Conservation (phyloP, 2,113 vertebrate genomes). For the Phylloscopus whistleri region DNA sequence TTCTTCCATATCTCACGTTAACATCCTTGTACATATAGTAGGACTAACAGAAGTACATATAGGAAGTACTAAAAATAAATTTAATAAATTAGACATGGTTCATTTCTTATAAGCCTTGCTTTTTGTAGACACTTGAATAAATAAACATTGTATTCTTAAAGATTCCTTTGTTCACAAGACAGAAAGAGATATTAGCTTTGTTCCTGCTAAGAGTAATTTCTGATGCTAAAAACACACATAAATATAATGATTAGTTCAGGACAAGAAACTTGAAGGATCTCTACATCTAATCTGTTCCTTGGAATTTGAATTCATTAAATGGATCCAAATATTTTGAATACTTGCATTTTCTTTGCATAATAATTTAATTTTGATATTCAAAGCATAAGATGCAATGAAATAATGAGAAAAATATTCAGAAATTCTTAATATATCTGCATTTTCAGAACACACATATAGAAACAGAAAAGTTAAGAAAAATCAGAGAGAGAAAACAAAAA, state of each 20-base stretch:
- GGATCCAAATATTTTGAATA: neutral
- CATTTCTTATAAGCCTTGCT: neutral
- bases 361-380: neutral
- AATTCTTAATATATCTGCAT: neutral
- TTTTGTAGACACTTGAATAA: neutral
- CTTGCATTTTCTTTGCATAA: neutral
- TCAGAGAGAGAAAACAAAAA: neutral
- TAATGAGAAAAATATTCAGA: neutral
- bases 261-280: neutral
- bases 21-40: neutral
- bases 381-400: neutral
- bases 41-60: neutral
- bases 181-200: neutral
- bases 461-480: neutral
- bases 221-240: neutral
- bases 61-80: neutral
- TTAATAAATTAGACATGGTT: neutral
- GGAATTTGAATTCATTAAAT: neutral
- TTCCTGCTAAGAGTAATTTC: neutral
- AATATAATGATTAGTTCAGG: neutral
- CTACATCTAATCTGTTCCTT: neutral
- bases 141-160: neutral
- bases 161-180: neutral
- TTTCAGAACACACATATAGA: neutral
- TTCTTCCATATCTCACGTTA: neutral